Evolutionary conservation across 2,888 invertebrate genomes (phyloP).

Genomic region (Rhopalosiphum nymphaeae): DNA sequence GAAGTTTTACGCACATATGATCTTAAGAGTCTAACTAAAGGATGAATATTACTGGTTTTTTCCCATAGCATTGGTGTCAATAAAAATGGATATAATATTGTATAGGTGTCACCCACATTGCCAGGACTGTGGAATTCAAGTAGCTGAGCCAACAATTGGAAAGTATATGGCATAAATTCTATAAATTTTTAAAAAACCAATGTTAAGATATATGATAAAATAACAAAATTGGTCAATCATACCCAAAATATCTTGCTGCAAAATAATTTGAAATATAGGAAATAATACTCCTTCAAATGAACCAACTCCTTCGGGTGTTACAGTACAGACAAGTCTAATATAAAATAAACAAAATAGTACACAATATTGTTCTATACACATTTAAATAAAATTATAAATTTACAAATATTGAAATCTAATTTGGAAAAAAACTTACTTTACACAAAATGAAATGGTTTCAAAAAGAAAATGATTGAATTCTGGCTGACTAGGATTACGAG

Average conservation of each 20-base stretch:
- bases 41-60: slow-evolving; percentile 91
- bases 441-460: slow-evolving; percentile 90
- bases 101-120: slow-evolving; percentile 85
- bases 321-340: slow-evolving; percentile 85
- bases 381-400: slow-evolving; percentile 31
- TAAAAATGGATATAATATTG: slow-evolving; percentile 89
- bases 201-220: neutral
- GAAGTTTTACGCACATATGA: slow-evolving; percentile 83
- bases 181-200: slow-evolving; percentile 68
- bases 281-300: slow-evolving; percentile 94
- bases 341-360: slow-evolving; percentile 55
- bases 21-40: slow-evolving; percentile 90
- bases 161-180: slow-evolving; percentile 98
- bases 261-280: slow-evolving; percentile 93
- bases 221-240: slow-evolving; percentile 68
- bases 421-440: slow-evolving; percentile 76
- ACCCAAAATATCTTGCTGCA: slow-evolving; percentile 95
- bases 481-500: slow-evolving; percentile 95
- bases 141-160: slow-evolving; percentile 94
- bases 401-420: neutral
- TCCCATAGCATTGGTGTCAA: slow-evolving; percentile 94
- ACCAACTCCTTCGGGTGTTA: slow-evolving; percentile 82
- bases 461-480: slow-evolving; percentile 99
- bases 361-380: neutral
- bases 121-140: slow-evolving; percentile 80